phyloP scores from a whole-genome alignment of 2,888 invertebrate species.

The Pachydiplax longipennis region DNA sequence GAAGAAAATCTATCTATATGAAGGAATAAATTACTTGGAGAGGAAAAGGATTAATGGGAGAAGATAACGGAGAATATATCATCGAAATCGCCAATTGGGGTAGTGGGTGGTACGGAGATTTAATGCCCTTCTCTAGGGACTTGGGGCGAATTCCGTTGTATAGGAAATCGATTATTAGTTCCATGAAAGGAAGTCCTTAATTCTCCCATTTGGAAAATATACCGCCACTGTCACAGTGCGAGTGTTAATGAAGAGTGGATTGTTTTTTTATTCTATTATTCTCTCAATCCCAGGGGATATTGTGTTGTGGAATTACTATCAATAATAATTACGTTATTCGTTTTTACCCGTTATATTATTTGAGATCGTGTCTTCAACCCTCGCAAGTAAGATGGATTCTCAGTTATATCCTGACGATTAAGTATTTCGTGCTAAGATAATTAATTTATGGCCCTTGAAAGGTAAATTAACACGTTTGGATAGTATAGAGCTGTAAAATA shows the following conservation, averaged over 20 bases:
- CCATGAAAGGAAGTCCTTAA: neutral
- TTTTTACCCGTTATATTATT: too few relatives aligned
- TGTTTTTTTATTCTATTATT: neutral
- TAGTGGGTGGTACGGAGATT: neutral
- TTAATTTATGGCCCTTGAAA: too few relatives aligned
- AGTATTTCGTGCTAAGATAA: too few relatives aligned
- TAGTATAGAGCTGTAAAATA: too few relatives aligned
- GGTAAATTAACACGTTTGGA: too few relatives aligned
- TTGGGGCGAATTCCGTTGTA: neutral
- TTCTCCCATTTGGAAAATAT: neutral
- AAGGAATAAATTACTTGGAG: neutral
- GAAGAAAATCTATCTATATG: neutral
- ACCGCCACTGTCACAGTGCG: neutral
- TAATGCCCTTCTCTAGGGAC: neutral
- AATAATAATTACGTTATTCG: too few relatives aligned
- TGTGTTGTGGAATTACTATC: too few relatives aligned
- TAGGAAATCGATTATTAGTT: neutral
- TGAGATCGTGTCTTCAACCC: too few relatives aligned
- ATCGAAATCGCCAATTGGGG: neutral
- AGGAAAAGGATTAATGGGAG: neutral
- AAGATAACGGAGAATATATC: neutral
- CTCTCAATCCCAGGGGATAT: neutral
- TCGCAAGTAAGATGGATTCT: too few relatives aligned
- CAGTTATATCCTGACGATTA: too few relatives aligned
- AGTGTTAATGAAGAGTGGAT: neutral